Percentiles rank a stretch among this genome's conserved stretches.
Evolutionary conservation across 2,888 invertebrate genomes (phyloP).

Genomic region (Penaeus monodon): DNA sequence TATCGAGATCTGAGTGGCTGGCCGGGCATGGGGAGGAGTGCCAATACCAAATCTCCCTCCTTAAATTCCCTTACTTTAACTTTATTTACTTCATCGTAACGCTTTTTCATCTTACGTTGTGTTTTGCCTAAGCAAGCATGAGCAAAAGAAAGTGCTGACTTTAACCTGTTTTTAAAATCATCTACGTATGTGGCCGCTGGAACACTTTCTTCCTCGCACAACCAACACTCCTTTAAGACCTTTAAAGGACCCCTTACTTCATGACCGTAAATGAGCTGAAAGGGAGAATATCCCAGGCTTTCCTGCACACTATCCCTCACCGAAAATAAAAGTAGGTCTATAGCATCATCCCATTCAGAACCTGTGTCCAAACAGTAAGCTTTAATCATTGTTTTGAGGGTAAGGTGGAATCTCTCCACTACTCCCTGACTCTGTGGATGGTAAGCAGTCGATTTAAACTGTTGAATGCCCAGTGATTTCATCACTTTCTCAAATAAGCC

Average conservation of each 20-base stretch:
- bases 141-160: no score
- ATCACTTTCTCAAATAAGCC: background rate
- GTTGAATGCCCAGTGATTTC: background rate
- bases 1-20: no score
- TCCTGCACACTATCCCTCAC: background rate
- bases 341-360: background rate
- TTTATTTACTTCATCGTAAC: no score
- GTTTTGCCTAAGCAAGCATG: background rate
- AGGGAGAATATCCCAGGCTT: background rate
- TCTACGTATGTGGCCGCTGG: background rate
- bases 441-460: background rate
- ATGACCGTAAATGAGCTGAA: background rate
- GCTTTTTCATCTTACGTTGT: background rate
- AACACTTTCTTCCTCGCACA: background rate
- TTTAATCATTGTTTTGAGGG: background rate
- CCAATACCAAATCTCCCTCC: no score
- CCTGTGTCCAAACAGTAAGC: conserved; percentile 3
- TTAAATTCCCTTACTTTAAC: no score
- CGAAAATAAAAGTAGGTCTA: background rate
- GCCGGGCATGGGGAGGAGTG: no score
- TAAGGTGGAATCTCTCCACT: background rate
- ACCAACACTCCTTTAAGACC: background rate
- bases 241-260: background rate
- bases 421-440: background rate
- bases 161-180: no score